Percentiles rank a stretch among this genome's conserved stretches.
These are phyloP conservation scores for Coenobita brevimanus DNA, from an alignment of 1,140 invertebrate species.

Conservation along the genomic window DNA sequence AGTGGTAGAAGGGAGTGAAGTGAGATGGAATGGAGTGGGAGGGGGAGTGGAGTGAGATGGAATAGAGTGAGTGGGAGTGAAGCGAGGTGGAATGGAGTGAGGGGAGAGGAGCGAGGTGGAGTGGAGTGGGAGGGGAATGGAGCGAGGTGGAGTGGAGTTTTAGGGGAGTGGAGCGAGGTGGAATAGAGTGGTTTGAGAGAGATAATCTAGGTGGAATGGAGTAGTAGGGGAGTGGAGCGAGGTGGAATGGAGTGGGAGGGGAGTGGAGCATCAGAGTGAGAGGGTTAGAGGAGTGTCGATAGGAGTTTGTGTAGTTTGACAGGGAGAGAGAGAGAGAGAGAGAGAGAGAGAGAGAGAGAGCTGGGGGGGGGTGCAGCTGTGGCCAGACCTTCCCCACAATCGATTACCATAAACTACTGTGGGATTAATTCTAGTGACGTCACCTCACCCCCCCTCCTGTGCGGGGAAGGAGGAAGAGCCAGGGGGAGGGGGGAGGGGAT, in stretches of 20 bases:
- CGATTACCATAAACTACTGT: too few species aligned
- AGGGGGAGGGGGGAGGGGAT: too few species aligned
- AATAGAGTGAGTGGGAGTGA: too few species aligned
- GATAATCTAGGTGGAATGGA: neutral
- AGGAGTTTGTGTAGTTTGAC: neutral
- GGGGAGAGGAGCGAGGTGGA: neutral
- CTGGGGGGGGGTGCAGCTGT: too few species aligned
- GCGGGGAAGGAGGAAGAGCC: too few species aligned
- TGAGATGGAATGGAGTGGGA: too few species aligned
- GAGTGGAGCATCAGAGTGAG: neutral
- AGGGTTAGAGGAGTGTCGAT: neutral
- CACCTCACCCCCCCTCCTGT: too few species aligned
- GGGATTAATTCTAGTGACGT: too few species aligned
- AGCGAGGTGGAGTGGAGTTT: neutral
- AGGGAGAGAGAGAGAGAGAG: conserved; percentile 5
- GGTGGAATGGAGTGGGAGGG: neutral
- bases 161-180: neutral
- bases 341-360: conserved; percentile 18
- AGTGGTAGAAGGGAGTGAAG: too few species aligned
- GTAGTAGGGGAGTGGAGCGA: neutral
- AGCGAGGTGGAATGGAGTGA: neutral
- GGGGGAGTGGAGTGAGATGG: neutral
- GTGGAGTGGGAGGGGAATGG: neutral
- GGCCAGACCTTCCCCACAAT: too few species aligned
- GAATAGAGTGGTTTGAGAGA: neutral